Base-by-base conservation (phyloP, 1,140 invertebrate species). In the Zaprionus gabonicus region DNA sequence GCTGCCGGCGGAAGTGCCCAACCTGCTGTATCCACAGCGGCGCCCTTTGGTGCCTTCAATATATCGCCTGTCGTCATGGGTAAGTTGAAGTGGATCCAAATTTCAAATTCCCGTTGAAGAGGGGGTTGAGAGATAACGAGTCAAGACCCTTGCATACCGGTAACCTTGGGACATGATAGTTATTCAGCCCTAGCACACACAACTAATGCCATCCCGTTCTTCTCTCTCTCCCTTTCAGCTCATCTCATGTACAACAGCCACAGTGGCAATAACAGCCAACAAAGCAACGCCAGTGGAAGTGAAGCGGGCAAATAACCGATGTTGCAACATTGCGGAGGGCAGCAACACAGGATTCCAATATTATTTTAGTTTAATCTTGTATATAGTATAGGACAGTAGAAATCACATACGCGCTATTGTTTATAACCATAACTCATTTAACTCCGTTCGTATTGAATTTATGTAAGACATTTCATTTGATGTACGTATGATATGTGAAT, bases 161-260 rank as follows among this genome's bases (percentile, higher is more conserved):
- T 34, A 34, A 34, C 9, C 31, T 34, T 10, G 9, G 9, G 31
- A 34, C 3, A 34, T 34, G 23, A 57, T 38, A 7, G 12, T 34
- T 41, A 7, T 25, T 3, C n/a, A 15, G 1, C 12, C 23, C 31
- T 34, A 34, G 31, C 31, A 34, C 31, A 10, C 31, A 10, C 9
- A 44, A 44, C 6, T 60, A 34, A 53, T 25, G 36, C 49, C 9
- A 12, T 34, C 20, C 41, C 46, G 41, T 20, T 64, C 44, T 20
- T 64, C 44, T 46, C n/a, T 6, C 9, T 31, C 38, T 44, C 7
- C 15, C 0, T 68, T 71, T 15, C 63, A 87, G 84, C 84, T 1
- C 84, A 88, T 76, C 75, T 87, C 46, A 88, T 87, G 84, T 87
- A 88, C 71, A 87, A 87, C 68, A 87, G 83, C n/a, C 83, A 86